Evolutionary conservation across 2,888 invertebrate species (phyloP).

Genomic region (Cantharis flavilabris): DNA sequence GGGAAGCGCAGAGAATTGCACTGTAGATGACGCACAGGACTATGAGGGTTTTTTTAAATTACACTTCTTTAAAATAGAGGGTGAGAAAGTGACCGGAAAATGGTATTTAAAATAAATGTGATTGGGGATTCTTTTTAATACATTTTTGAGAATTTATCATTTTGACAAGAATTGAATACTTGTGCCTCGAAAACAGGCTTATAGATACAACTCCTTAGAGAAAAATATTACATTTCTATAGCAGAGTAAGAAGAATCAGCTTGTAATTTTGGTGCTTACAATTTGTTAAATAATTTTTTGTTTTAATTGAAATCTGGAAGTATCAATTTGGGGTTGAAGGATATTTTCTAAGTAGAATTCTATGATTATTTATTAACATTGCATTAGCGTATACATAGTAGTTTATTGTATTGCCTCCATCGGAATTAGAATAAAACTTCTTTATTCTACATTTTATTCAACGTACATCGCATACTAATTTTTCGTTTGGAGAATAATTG

Average conservation of each 20-base stretch:
- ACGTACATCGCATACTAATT: background rate
- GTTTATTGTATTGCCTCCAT: background rate
- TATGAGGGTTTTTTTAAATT: constrained; percentile 50
- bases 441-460: background rate
- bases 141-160: constrained; percentile 42
- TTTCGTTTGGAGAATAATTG: background rate
- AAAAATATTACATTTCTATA: background rate
- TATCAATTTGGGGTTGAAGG: background rate
- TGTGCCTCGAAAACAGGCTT: background rate
- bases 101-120: constrained; percentile 54
- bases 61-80: constrained; percentile 45
- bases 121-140: constrained; percentile 49
- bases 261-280: background rate
- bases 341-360: too few species aligned
- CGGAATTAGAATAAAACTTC: background rate
- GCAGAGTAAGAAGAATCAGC: background rate
- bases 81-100: constrained; percentile 47
- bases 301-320: background rate
- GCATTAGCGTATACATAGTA: background rate
- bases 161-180: constrained; percentile 32
- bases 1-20: constrained; percentile 30
- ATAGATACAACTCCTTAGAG: background rate
- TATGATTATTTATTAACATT: background rate
- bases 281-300: background rate
- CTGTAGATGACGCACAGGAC: constrained; percentile 42